Conservation (phyloP, 2,888 invertebrate genomes). For the Nysson spinosus region DNA sequence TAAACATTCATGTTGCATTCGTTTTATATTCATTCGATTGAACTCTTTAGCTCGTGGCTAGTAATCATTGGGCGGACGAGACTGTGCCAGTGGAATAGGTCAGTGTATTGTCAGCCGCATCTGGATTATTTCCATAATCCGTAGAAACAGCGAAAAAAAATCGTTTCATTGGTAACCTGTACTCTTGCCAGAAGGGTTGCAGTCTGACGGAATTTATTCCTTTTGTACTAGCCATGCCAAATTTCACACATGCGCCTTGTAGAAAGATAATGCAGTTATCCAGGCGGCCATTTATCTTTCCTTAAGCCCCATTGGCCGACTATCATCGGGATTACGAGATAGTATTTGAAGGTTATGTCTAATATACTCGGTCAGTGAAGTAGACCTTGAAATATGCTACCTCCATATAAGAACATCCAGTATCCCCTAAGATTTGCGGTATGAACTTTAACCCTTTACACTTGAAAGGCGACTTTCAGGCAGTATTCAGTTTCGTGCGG, state of each 20-base stretch:
- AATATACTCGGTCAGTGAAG: constrained; percentile 2
- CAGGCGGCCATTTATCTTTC: constrained; percentile 36
- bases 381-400: constrained; percentile 16
- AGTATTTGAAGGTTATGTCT: constrained; percentile 25
- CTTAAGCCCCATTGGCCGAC: constrained; percentile 33
- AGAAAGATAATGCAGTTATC: constrained; percentile 30
- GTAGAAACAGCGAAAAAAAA: constrained; percentile 34
- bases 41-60: constrained; percentile 37
- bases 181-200: constrained; percentile 12
- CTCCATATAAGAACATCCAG: constrained; percentile 11
- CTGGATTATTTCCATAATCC: constrained; percentile 41
- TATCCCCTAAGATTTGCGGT: too few relatives aligned
- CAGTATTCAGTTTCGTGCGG: too few relatives aligned
- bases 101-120: constrained; percentile 44
- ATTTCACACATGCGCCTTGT: constrained; percentile 29
- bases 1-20: constrained; percentile 42
- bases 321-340: constrained; percentile 42
- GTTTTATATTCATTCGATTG: constrained; percentile 46
- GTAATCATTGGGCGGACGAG: constrained; percentile 34
- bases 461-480: too few relatives aligned
- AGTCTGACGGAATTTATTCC: constrained; percentile 29
- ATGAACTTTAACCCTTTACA: too few relatives aligned
- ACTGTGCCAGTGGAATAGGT: constrained; percentile 54
- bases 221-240: constrained; percentile 37
- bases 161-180: constrained; percentile 46